phyloP scores from a whole-genome alignment of 2,888 invertebrate species.

The Chymomyza caudatula region DNA sequence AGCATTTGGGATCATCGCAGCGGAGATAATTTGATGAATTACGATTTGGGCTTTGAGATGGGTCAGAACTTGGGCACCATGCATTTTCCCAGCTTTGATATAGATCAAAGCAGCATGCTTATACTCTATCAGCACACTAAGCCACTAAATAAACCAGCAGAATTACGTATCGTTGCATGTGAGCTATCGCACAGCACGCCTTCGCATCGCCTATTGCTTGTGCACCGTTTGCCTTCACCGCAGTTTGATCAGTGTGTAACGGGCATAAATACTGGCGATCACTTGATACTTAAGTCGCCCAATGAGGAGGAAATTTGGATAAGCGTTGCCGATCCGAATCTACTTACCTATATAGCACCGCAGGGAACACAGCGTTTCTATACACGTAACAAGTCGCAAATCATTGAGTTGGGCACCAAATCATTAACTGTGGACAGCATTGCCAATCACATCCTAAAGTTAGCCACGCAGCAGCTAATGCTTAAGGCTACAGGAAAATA shows the following conservation, averaged over 20 bases:
- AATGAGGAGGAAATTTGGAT: conserved; percentile 74
- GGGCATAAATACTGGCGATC: conserved; percentile 71
- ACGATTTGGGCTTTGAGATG: conserved; percentile 72
- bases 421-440: conserved; percentile 70
- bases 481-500: too few species aligned
- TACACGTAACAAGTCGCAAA: conserved; percentile 66
- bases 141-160: conserved; percentile 34
- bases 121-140: conserved; percentile 62
- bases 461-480: conserved; percentile 59
- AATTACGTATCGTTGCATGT: conserved; percentile 72
- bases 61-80: conserved; percentile 74
- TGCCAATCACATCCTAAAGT: conserved; percentile 69
- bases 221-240: conserved; percentile 63
- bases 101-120: conserved; percentile 70
- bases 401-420: conserved; percentile 65
- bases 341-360: conserved; percentile 61
- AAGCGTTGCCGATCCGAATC: conserved; percentile 65
- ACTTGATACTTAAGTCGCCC: conserved; percentile 64
- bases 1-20: conserved; percentile 78
- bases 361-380: conserved; percentile 65
- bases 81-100: conserved; percentile 71
- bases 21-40: conserved; percentile 76
- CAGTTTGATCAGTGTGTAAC: conserved; percentile 59
- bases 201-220: conserved; percentile 69
- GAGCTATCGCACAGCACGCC: conserved; percentile 71